phyloP scores from a whole-genome alignment of 2,888 invertebrate genomes.

The Gari tellinella region DNA sequence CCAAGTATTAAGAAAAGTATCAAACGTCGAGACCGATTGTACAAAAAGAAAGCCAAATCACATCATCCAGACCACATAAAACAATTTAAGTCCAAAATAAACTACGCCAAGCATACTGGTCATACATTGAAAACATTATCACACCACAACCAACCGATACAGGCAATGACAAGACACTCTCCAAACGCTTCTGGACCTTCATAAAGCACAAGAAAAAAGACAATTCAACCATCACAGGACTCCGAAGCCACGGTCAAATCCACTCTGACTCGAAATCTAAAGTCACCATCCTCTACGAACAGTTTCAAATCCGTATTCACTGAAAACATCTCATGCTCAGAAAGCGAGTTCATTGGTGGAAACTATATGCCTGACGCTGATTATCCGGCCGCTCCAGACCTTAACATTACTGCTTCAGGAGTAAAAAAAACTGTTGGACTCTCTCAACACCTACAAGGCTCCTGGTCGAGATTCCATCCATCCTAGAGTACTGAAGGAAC shows the following conservation, averaged over 20 bases:
- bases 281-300: conserved; percentile 11
- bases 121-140: too few relatives aligned
- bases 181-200: conserved; percentile 12
- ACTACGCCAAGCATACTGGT: too few relatives aligned
- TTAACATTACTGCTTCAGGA: conserved; percentile 1
- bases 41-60: conserved; percentile 29
- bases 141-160: too few relatives aligned
- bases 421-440: too few relatives aligned
- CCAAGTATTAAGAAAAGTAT: conserved; percentile 22
- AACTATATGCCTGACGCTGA: too few relatives aligned
- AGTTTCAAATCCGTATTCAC: conserved; percentile 19
- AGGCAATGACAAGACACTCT: not conserved
- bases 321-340: not conserved
- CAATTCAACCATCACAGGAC: not conserved
- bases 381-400: conserved; percentile 9
- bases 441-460: too few relatives aligned
- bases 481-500: not conserved
- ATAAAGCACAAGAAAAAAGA: conserved; percentile 18
- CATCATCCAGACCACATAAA: conserved; percentile 3
- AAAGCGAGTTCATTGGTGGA: not conserved
- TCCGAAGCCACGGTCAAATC: not conserved
- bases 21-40: conserved; percentile 18
- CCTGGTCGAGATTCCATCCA: too few relatives aligned
- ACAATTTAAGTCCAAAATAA: conserved; percentile 22
- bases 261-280: conserved; percentile 5